These are phyloP conservation scores for Drosophila meridiana DNA, from an alignment of 2,888 invertebrate species.

Conservation along the genomic window DNA sequence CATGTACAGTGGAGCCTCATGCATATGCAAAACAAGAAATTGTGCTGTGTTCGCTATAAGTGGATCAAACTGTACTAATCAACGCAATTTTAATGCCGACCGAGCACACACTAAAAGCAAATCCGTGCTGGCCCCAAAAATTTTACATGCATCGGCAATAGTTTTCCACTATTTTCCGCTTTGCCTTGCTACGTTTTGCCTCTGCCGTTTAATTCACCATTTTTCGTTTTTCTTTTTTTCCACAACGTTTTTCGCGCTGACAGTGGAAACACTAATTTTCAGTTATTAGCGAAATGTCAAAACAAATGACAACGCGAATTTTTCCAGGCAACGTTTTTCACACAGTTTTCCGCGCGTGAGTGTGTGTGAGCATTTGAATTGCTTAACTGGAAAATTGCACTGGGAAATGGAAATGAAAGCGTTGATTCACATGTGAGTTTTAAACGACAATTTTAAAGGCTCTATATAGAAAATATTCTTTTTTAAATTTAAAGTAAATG, in stretches of 20 bases:
- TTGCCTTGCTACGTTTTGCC: background rate
- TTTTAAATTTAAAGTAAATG: background rate
- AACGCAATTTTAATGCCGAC: slow-evolving; percentile 53
- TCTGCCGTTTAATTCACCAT: slow-evolving; percentile 16
- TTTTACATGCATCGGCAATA: background rate
- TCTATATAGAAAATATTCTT: background rate
- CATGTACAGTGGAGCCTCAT: slow-evolving; percentile 48
- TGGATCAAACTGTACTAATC: slow-evolving; percentile 62
- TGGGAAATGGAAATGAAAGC: slow-evolving; percentile 5
- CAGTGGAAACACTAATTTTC: slow-evolving; percentile 62
- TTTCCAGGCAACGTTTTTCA: slow-evolving; percentile 22
- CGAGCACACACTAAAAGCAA: background rate
- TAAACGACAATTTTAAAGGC: background rate
- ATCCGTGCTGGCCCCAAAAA: background rate
- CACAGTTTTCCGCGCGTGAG: background rate
- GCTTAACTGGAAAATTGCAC: background rate
- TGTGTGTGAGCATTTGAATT: slow-evolving; percentile 7
- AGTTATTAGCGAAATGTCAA: slow-evolving; percentile 72
- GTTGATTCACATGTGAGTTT: slow-evolving; percentile 4
- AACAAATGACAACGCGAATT: slow-evolving; percentile 62
- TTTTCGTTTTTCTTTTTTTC: slow-evolving; percentile 4
- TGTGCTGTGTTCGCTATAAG: slow-evolving; percentile 38
- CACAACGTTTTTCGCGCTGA: slow-evolving; percentile 25
- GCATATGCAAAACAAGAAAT: slow-evolving; percentile 62
- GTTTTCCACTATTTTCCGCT: background rate